These are phyloP conservation scores for Eolophus roseicapilla DNA, from an alignment of 2,113 vertebrate species.

Conservation along the genomic window DNA sequence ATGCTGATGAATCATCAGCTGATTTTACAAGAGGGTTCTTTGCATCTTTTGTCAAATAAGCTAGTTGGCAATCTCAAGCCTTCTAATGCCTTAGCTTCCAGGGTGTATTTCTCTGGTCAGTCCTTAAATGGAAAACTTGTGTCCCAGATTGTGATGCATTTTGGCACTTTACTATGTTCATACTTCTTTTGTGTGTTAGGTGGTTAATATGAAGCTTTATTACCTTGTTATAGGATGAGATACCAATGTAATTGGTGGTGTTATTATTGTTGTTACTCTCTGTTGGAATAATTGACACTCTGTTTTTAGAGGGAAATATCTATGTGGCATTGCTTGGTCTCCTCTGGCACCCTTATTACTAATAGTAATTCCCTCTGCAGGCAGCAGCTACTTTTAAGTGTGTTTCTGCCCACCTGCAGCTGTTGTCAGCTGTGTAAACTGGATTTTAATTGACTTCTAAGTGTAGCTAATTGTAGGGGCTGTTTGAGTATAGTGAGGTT, in stretches of 20 bases:
- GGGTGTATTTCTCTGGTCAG: background rate
- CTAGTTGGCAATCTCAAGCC: background rate
- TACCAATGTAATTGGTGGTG: accelerated
- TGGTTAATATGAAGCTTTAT: background rate
- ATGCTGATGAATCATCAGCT: background rate
- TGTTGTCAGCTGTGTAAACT: slow-evolving; percentile 9
- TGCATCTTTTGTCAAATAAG: background rate
- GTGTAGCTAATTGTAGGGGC: background rate
- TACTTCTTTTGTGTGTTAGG: background rate
- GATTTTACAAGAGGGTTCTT: background rate
- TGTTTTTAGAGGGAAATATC: background rate
- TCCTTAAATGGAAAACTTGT: background rate
- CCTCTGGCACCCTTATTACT: background rate
- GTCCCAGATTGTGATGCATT: background rate
- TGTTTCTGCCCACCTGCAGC: slow-evolving; percentile 16
- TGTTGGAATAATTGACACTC: background rate
- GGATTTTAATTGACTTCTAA: background rate
- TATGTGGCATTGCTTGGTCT: background rate
- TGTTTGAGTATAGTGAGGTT: background rate
- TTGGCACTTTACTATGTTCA: background rate
- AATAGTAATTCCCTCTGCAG: background rate
- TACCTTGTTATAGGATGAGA: background rate
- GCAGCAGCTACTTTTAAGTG: background rate
- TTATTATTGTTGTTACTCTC: background rate
- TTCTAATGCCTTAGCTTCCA: background rate